Evolutionary conservation across 92 coral and sea anemone genomes (phyloP).

Genomic region (Porites divaricata): DNA sequence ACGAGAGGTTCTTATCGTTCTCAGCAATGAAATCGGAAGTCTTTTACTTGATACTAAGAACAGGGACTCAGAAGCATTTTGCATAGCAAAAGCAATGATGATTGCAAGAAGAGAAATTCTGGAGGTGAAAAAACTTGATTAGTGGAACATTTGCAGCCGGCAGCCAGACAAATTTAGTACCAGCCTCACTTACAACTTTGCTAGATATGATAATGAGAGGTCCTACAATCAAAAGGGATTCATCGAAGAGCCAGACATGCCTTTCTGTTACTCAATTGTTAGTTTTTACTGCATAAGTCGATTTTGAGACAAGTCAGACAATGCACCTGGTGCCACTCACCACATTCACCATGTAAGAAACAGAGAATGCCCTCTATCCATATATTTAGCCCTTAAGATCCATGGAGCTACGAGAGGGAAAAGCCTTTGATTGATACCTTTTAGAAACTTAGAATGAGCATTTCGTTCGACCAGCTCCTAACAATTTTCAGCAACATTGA

Average conservation of each 20-base stretch:
- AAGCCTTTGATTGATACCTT: conserved; percentile 62
- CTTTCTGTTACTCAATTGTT: conserved; percentile 70
- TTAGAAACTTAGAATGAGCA: conserved; percentile 65
- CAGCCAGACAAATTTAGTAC: conserved; percentile 54
- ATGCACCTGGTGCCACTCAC: conserved; percentile 39
- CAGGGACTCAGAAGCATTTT: conserved; percentile 62
- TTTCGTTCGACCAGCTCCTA: conserved; percentile 64
- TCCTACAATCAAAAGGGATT: conserved; percentile 44
- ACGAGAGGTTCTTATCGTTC: conserved; percentile 47
- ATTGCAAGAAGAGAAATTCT: conserved; percentile 70
- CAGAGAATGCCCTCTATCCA: conserved; percentile 71
- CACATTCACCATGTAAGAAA: conserved; percentile 51
- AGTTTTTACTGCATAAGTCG: conserved; percentile 54
- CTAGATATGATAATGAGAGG: conserved; percentile 60
- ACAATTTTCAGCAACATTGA: conserved; percentile 58
- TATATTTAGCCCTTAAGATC: conserved; percentile 69
- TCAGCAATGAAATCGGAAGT: conserved; percentile 41
- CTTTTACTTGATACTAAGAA: conserved; percentile 45
- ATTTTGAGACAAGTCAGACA: conserved; percentile 37
- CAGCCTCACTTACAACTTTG: conserved; percentile 51
- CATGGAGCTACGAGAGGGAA: conserved; percentile 62
- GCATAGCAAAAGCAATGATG: conserved; percentile 68
- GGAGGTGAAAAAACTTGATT: conserved; percentile 51
- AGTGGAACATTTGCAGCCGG: conserved; percentile 50
- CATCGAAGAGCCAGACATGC: conserved; percentile 63